Evolutionary conservation across 1,140 invertebrate species (phyloP).

Genomic region (Cyclina sinensis): DNA sequence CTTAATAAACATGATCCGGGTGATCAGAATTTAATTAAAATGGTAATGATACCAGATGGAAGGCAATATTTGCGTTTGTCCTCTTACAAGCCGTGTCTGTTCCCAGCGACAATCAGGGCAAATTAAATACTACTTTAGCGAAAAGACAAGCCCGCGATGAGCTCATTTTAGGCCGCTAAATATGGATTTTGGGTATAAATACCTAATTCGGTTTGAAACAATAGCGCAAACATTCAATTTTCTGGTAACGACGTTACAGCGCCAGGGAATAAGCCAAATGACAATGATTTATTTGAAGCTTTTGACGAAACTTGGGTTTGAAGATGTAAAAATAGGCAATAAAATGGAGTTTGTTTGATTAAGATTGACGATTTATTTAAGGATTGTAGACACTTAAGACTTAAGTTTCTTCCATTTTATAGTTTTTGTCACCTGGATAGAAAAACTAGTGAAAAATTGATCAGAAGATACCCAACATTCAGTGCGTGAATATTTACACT

Average conservation of each 20-base stretch:
- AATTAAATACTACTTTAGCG: conserved; percentile 63
- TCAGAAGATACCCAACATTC: too few relatives aligned
- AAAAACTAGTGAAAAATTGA: background rate
- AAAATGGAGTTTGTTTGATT: background rate
- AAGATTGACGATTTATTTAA: background rate
- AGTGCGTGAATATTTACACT: too few relatives aligned
- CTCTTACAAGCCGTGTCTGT: background rate
- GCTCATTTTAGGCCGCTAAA: conserved; percentile 29
- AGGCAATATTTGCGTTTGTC: conserved; percentile 59
- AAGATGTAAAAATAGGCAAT: conserved; percentile 6
- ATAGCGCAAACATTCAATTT: conserved; percentile 67
- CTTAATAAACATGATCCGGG: conserved; percentile 59
- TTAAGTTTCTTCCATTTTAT: background rate
- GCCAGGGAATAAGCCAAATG: conserved; percentile 24
- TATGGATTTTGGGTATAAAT: conserved; percentile 56
- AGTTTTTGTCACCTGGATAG: background rate
- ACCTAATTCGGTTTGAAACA: conserved; percentile 57
- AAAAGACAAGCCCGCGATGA: conserved; percentile 13
- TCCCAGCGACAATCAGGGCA: conserved; percentile 41
- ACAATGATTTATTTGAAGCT: conserved; percentile 26
- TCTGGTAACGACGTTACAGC: conserved; percentile 55
- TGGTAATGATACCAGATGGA: conserved; percentile 68
- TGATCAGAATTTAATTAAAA: conserved; percentile 70
- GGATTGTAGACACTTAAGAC: background rate
- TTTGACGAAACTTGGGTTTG: background rate